Base-by-base conservation (phyloP, 2,797 vertebrate species). In the Lacerta bilineata region DNA sequence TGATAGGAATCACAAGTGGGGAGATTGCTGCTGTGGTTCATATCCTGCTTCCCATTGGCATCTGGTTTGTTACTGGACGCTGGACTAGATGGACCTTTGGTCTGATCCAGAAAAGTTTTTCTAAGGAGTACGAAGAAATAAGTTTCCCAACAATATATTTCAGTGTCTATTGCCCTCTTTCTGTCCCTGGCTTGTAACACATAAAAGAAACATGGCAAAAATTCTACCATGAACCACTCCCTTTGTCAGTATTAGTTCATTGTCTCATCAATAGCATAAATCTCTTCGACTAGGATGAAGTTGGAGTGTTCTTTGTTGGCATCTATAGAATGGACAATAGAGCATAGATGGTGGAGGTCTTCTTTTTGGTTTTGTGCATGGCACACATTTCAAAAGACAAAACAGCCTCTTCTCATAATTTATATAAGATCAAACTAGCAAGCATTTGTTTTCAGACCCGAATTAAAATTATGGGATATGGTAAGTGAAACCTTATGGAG, bases 341-440 rank as follows among this genome's bases (percentile, higher is more conserved):
- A 27, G 10, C 10, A 11, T 89, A 81, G 8, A 15, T 80, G 72
- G 25, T 76, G 18, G 15, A 25, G 25, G 11, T 36, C 20, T 78
- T 20, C 20, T 69, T 36, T 23, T 29, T 50, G 29, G 29, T 25
- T n/a, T 18, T 25, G 36, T n/a, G 41, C 5, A 46, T 4, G 7
- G 33, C 8, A 1, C 25, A 7, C 25, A 7, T 82, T 80, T 89
- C 72, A 17, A 6, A 84, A 64, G 39, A 36, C 88, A 86, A 91
- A 85, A 66, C 66, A 71, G 61, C 87, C 78, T 10, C 87, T 36
- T 7, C 33, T 87, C 43, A 79, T 77, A 88, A 91, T 86, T 93
- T 87, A 91, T 6, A 5, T 46, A 4, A 8, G 46, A 84, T 77
- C 55, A 90, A 88, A 41, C 5, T 79, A 79, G 33, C 3, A 41